phyloP scores from a whole-genome alignment of 1,140 invertebrate genomes.

The Lamellibrachia luymesi region DNA sequence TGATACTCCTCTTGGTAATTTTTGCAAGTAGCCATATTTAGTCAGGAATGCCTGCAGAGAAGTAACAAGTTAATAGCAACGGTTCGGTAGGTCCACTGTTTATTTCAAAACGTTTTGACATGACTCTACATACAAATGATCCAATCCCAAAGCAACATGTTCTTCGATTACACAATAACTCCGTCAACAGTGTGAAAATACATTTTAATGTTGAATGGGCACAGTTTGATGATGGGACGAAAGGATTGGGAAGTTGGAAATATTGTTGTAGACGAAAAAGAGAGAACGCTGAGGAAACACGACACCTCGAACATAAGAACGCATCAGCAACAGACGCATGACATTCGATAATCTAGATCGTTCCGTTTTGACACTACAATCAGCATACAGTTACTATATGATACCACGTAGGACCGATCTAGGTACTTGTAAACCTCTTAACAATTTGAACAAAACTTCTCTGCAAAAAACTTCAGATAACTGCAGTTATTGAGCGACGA shows the following conservation, averaged over 20 bases:
- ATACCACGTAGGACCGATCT: too few relatives aligned
- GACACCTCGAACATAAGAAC: too few relatives aligned
- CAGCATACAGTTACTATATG: too few relatives aligned
- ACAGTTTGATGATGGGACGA: neutral
- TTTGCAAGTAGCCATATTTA: conserved; percentile 24
- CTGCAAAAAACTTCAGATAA: neutral
- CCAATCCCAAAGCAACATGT: neutral
- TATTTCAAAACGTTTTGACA: neutral
- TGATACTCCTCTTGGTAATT: neutral
- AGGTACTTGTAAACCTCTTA: neutral
- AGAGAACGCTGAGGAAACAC: too few relatives aligned
- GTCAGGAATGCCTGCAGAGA: conserved; percentile 20
- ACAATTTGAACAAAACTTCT: neutral
- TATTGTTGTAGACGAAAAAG: too few relatives aligned
- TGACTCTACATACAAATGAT: neutral
- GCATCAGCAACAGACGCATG: too few relatives aligned
- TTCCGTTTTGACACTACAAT: too few relatives aligned
- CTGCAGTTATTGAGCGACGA: neutral
- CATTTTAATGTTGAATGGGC: neutral
- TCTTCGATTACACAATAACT: neutral
- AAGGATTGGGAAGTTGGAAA: neutral
- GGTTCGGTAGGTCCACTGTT: neutral
- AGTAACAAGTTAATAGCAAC: neutral
- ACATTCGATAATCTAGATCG: too few relatives aligned
- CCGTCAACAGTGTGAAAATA: neutral